Conservation (phyloP, 2,797 vertebrate species). For the Dermochelys coriacea region DNA sequence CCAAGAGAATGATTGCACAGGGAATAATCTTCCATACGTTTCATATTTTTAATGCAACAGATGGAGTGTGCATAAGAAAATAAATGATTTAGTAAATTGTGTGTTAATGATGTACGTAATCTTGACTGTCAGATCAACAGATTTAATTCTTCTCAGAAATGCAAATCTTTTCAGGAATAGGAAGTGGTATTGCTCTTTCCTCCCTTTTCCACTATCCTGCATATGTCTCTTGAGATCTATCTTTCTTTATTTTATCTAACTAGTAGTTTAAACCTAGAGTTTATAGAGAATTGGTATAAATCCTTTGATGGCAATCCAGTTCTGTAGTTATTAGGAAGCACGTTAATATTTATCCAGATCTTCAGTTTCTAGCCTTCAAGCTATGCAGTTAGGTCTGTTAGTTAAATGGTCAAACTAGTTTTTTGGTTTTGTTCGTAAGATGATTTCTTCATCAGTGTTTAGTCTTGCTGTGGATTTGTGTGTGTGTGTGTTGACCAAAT, state of each 20-base stretch:
- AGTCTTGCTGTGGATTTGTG: background rate
- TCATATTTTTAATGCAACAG: background rate
- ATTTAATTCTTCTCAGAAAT: background rate
- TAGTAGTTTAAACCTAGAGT: background rate
- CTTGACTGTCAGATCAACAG: background rate
- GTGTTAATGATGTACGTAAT: background rate
- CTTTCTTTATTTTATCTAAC: background rate
- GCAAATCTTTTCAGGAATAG: background rate
- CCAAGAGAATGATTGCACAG: background rate
- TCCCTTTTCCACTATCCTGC: background rate
- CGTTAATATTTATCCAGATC: background rate
- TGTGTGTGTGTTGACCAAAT: background rate
- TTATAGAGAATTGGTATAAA: background rate
- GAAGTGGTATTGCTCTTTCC: background rate
- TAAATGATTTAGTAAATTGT: background rate
- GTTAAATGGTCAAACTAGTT: background rate
- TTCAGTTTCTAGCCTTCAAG: background rate
- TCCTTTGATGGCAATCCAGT: background rate
- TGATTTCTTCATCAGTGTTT: background rate
- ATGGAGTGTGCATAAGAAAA: background rate
- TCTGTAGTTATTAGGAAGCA: background rate
- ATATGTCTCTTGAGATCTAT: background rate
- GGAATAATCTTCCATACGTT: background rate
- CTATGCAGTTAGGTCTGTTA: background rate
- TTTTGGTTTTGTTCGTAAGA: background rate